A percentile compares a stretch with the other conserved stretches of the same genome.
Evolutionary conservation across 2,888 invertebrate genomes (phyloP).

Genomic region (Drosophila demipolita): DNA sequence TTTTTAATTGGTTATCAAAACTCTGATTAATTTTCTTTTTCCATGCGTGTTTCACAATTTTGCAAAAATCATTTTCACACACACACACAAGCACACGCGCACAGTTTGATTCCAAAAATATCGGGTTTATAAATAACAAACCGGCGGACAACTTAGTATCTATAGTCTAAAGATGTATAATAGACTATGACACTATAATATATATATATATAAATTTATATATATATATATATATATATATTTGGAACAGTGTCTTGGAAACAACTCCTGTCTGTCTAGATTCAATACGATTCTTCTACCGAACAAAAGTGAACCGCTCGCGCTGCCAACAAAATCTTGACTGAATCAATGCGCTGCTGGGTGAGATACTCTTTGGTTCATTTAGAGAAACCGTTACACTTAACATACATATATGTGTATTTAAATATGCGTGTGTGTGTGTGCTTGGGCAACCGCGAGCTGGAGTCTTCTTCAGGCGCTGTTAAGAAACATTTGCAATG

Average conservation of each 20-base stretch:
- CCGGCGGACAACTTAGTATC: slow-evolving; percentile 39
- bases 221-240: slow-evolving; percentile 8
- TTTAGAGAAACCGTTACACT: slow-evolving; percentile 43
- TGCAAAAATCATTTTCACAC: slow-evolving; percentile 64
- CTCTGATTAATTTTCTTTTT: slow-evolving; percentile 9
- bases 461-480: slow-evolving; percentile 35
- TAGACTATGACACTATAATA: slow-evolving; percentile 6
- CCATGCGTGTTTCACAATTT: slow-evolving; percentile 59
- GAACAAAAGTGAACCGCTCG: slow-evolving; percentile 67
- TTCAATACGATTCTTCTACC: slow-evolving; percentile 9
- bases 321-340: slow-evolving; percentile 64
- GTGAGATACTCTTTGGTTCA: slow-evolving; percentile 76
- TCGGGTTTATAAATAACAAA: slow-evolving; percentile 80
- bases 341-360: slow-evolving; percentile 64
- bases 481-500: slow-evolving; percentile 24
- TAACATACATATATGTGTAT: slow-evolving; percentile 17
- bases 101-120: slow-evolving; percentile 77
- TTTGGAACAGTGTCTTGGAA: slow-evolving; percentile 63
- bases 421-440: slow-evolving; percentile 5
- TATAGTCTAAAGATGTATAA: slow-evolving; percentile 29
- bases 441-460: slow-evolving; percentile 4
- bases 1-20: slow-evolving; percentile 9
- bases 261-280: slow-evolving; percentile 18
- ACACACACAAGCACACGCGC: slow-evolving; percentile 30
- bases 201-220: slow-evolving; percentile 5